Evolutionary conservation across 1,140 invertebrate genomes (phyloP), one percentile per base, ranked within the genome.

Genomic region (Brachionus paranguensis): DNA sequence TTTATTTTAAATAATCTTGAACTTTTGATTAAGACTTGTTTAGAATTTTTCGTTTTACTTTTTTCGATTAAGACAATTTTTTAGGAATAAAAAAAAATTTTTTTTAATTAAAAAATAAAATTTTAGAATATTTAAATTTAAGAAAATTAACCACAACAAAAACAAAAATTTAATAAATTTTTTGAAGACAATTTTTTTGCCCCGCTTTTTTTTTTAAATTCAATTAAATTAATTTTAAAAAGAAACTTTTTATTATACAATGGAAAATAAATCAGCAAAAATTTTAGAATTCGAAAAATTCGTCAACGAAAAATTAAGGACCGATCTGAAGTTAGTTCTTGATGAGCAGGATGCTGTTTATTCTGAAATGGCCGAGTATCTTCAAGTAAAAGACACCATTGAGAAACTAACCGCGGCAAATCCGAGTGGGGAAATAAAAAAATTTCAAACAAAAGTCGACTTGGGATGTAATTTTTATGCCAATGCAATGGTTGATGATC

Each of bases 321-420:
- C 60, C 27, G 81, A 83, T 70, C 20, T 83, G 47, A 37, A 83
- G 33, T 3, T 50, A 47, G 68, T 68, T 27, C 33, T 47, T 10
- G n/a, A 68, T 3, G 81, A 83, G 8, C 81, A 33, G 37, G 81
- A 83, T 70, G 24, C 37, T 5, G n/a, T 83, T 14, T 83, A 8
- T 55, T 83, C 81, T 6, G 81, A 83, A 70, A 83, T 83, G 43
- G 81, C 81, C 10, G 81, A 83, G 37, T 83, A 83, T 47, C 14
- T 68, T 11, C 81, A 68, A 41, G 60, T 70, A 20, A 68, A 68
- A 27, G 81, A 68, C 20, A 83, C 81, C 1, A 68, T 83, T 64
- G 53, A 81, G 60, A 83, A 83, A 24, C 43, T 68, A 17, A 41
- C 53, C 41, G n/a, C 50, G 7, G n/a, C 50, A 10, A 72, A 72